Percentiles rank a stretch among this genome's conserved stretches.
phyloP scores from a whole-genome alignment of 2,797 vertebrate species.

The Glyptemys insculpta region DNA sequence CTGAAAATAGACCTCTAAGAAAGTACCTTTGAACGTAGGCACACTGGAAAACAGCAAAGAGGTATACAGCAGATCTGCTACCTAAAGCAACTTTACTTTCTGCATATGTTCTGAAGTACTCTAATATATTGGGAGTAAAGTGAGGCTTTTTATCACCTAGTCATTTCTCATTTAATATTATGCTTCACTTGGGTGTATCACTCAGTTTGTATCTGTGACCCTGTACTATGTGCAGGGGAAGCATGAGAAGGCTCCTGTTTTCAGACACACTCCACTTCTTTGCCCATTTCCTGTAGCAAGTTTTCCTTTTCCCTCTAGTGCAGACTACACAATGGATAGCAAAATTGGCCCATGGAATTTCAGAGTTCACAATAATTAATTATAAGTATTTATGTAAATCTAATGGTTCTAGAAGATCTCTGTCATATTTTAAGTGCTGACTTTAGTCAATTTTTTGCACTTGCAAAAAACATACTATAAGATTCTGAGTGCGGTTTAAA shows the following conservation, averaged over 20 bases:
- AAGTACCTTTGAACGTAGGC: too few species aligned
- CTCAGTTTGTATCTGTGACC: background rate
- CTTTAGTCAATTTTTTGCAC: background rate
- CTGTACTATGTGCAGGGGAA: background rate
- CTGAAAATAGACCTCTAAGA: too few species aligned
- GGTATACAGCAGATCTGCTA: too few species aligned
- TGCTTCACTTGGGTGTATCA: background rate
- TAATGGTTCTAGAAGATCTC: background rate
- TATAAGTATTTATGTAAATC: too few species aligned
- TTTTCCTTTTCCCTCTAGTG: background rate
- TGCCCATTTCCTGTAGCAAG: too few species aligned
- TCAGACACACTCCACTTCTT: background rate
- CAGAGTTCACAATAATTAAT: background rate
- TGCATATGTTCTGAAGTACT: too few species aligned
- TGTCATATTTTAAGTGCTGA: background rate
- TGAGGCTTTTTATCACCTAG: background rate
- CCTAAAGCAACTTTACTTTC: too few species aligned
- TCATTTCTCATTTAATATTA: background rate
- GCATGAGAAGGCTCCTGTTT: background rate
- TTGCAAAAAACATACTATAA: background rate
- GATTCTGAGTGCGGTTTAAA: background rate
- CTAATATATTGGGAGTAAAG: too few species aligned
- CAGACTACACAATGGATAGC: background rate
- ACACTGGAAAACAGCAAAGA: too few species aligned
- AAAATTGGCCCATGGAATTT: fast-evolving